Evolutionary conservation across 2,113 vertebrate species (phyloP).

Genomic region (Psettodes erumei): DNA sequence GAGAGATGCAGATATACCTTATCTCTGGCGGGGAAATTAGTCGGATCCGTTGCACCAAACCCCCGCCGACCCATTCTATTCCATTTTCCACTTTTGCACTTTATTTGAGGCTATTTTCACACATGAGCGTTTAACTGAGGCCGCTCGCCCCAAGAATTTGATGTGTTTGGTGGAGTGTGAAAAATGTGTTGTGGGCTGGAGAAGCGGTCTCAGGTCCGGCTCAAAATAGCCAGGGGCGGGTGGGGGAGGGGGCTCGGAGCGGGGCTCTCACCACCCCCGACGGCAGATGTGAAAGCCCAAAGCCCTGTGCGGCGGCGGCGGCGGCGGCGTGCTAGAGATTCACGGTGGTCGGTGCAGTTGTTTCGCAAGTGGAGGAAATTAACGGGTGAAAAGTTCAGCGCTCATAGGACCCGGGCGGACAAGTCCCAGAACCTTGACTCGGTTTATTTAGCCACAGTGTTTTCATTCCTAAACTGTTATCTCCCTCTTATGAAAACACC

Average conservation of each 20-base stretch:
- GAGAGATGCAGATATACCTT: constrained; percentile 63
- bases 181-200: constrained; percentile 61
- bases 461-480: background rate
- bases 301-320: too few relatives aligned
- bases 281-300: constrained; percentile 40
- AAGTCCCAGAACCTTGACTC: background rate
- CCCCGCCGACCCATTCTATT: constrained; percentile 61
- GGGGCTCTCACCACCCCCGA: too few relatives aligned
- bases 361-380: constrained; percentile 17
- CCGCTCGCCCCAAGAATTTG: constrained; percentile 51
- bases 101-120: constrained; percentile 73
- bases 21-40: constrained; percentile 62
- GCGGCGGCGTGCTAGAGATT: too few relatives aligned
- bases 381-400: background rate
- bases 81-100: constrained; percentile 71
- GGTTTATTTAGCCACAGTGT: too few relatives aligned
- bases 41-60: constrained; percentile 50
- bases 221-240: too few relatives aligned
- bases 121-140: constrained; percentile 66
- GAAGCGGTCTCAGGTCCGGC: constrained; percentile 52
- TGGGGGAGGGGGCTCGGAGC: too few relatives aligned
- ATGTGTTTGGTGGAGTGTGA: constrained; percentile 70
- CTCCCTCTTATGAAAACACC: too few relatives aligned
- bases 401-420: background rate
- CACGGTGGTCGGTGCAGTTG: constrained; percentile 15